Percentiles rank a stretch among this genome's conserved stretches.
phyloP scores from a whole-genome alignment of 2,797 vertebrate genomes.

The Anguilla marmorata region DNA sequence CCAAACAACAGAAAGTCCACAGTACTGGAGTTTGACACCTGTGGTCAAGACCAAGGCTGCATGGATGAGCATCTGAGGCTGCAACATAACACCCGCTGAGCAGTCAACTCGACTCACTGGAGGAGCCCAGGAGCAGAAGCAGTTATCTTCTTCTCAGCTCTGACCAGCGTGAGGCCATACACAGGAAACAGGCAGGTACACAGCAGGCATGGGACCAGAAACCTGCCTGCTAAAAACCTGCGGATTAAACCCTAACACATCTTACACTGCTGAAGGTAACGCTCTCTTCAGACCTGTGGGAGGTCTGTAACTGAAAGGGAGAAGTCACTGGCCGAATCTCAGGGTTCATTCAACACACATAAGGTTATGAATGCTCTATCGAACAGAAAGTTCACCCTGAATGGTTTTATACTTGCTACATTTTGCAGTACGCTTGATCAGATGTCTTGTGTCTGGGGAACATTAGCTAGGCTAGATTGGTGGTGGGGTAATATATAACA shows the following conservation, averaged over 20 bases:
- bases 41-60: neutral
- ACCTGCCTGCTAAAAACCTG: neutral
- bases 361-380: neutral
- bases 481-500: neutral
- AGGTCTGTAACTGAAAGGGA: neutral
- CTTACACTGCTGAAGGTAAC: neutral
- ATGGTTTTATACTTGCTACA: neutral
- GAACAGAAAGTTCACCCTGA: neutral
- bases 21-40: neutral
- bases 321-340: neutral
- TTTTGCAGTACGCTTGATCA: neutral
- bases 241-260: neutral
- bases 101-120: too few relatives aligned
- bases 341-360: too few relatives aligned
- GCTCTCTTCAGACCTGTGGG: neutral
- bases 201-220: neutral
- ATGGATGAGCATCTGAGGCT: neutral
- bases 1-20: neutral
- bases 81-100: neutral
- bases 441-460: neutral
- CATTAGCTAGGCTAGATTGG: neutral
- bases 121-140: neutral
- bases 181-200: neutral
- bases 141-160: neutral
- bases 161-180: neutral